Conservation (phyloP, 2,113 vertebrate species). For the Zosterops japonicus region DNA sequence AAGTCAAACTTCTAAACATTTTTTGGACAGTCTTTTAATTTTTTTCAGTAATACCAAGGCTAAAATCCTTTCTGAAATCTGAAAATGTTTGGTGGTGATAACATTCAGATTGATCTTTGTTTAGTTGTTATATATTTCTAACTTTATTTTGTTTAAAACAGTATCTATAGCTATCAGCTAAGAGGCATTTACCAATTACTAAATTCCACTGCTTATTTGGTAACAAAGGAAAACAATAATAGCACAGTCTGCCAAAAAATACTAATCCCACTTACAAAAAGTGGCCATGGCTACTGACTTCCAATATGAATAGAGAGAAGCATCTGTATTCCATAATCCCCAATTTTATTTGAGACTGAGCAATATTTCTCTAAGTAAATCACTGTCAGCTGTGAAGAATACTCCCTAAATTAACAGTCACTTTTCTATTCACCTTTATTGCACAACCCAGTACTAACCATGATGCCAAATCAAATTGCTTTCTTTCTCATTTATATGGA, state of each 20-base stretch:
- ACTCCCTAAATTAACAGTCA: neutral
- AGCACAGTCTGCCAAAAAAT: neutral
- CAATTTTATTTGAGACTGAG: neutral
- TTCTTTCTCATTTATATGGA: neutral
- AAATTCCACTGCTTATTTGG: neutral
- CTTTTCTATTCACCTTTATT: neutral
- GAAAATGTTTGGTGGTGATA: neutral
- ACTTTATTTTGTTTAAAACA: neutral
- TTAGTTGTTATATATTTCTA: neutral
- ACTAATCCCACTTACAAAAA: neutral
- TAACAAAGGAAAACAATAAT: neutral
- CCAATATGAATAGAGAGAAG: neutral
- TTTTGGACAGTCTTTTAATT: neutral
- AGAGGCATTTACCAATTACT: neutral
- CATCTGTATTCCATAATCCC: neutral
- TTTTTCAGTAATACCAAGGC: neutral
- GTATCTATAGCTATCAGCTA: neutral
- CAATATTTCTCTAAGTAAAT: neutral
- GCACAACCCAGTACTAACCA: neutral
- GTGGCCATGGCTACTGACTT: neutral
- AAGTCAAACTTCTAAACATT: neutral
- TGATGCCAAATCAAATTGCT: neutral
- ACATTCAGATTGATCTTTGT: neutral
- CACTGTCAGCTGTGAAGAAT: neutral
- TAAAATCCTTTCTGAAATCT: neutral